These are phyloP conservation scores for Erethizon dorsatum DNA, from an alignment of 2,797 vertebrate genomes.

Conservation along the genomic window DNA sequence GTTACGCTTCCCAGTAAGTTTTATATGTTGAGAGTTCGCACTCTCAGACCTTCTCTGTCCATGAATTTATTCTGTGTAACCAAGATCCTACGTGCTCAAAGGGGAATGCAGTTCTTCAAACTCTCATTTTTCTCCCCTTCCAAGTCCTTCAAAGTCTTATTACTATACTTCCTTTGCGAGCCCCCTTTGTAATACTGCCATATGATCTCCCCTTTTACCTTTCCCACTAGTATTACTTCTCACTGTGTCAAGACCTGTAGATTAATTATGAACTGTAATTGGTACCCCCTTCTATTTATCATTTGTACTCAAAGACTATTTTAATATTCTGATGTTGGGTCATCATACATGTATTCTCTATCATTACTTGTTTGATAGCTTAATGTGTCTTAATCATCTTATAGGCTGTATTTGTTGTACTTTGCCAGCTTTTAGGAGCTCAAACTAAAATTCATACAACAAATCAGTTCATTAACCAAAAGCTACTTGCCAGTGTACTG, in stretches of 20 bases:
- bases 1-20: neutral
- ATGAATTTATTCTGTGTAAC: neutral
- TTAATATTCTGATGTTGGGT: neutral
- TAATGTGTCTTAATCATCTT: slow-evolving; percentile 26
- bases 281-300: neutral
- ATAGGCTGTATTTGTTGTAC: neutral
- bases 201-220: neutral
- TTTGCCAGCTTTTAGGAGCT: slow-evolving; percentile 57
- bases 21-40: neutral
- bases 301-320: slow-evolving; percentile 41
- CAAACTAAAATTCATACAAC: slow-evolving; percentile 18
- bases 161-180: neutral
- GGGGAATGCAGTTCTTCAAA: slow-evolving; percentile 12
- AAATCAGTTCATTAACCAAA: slow-evolving; percentile 37
- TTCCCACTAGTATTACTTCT: neutral
- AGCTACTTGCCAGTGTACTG: neutral
- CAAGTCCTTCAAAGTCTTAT: neutral
- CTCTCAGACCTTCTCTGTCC: neutral
- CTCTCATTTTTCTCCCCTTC: neutral
- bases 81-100: neutral
- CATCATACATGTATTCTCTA: neutral
- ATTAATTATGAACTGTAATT: neutral
- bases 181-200: neutral
- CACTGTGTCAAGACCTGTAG: neutral
- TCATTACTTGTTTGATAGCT: neutral